phyloP scores from a whole-genome alignment of 2,888 invertebrate genomes.

The Mycogona germanica region DNA sequence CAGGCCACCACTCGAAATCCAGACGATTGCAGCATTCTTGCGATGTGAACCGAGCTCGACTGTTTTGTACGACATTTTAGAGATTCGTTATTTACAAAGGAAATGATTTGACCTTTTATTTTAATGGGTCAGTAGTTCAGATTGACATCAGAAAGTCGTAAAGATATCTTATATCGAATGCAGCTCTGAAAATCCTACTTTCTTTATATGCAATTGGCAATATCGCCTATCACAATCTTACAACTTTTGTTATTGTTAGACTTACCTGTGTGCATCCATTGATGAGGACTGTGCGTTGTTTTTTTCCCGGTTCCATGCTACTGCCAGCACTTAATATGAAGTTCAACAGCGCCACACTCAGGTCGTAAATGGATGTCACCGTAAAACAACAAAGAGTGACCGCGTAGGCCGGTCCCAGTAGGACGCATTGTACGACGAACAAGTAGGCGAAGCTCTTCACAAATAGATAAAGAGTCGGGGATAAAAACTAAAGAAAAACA shows the following conservation, averaged over 20 bases:
- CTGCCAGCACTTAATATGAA: neutral
- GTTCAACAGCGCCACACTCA: neutral
- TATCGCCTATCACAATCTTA: too few species aligned
- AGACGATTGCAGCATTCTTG: constrained; percentile 14
- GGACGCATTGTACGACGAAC: constrained; percentile 15
- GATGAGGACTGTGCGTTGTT: constrained; percentile 14
- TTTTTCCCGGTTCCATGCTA: neutral
- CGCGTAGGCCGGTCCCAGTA: constrained; percentile 16
- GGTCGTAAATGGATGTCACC: constrained; percentile 1
- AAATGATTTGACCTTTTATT: neutral
- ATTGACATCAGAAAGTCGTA: too few species aligned
- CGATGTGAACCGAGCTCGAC: constrained; percentile 17
- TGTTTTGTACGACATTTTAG: too few species aligned
- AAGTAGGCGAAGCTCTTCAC: constrained; percentile 12
- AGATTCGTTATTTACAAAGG: too few species aligned
- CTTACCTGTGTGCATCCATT: constrained; percentile 18
- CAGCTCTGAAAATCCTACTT: neutral
- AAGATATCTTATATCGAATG: neutral
- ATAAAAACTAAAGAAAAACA: constrained; percentile 2
- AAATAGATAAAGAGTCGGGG: constrained; percentile 11
- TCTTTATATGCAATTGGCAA: neutral
- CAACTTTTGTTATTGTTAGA: neutral
- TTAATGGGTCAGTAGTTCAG: too few species aligned
- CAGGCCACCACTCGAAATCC: constrained; percentile 20
- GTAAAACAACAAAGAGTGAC: constrained; percentile 12